These are phyloP conservation scores for Hafferia zeledoni DNA, from an alignment of 2,797 vertebrate species.

Conservation along the genomic window DNA sequence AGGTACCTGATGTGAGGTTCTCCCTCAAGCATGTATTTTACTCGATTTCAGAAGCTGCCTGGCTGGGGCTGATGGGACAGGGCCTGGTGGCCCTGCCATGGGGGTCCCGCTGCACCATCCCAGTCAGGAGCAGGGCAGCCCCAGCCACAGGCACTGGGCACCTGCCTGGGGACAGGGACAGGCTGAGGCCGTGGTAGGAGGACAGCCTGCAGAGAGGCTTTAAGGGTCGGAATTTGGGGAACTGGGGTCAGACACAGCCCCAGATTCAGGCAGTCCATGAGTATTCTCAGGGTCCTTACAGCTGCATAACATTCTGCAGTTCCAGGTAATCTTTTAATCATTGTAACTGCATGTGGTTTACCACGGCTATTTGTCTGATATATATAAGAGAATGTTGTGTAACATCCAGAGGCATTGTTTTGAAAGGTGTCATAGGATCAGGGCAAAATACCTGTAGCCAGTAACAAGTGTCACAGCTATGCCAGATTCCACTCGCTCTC, in stretches of 20 bases:
- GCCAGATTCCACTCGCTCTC: not conserved
- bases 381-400: not conserved
- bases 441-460: not conserved
- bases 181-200: fast-evolving
- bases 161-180: fast-evolving
- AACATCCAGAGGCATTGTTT: not conserved
- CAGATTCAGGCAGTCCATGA: fast-evolving
- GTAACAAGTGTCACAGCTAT: not conserved
- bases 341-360: not conserved
- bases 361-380: not conserved
- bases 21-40: not conserved
- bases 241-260: not conserved
- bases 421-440: not conserved
- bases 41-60: fast-evolving
- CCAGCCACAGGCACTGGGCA: fast-evolving
- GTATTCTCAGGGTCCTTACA: not conserved
- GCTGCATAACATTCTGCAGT: not conserved
- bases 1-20: not conserved
- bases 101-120: too few species aligned
- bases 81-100: fast-evolving
- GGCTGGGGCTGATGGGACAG: not conserved
- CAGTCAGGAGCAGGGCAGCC: not conserved
- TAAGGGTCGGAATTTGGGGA: too few species aligned
- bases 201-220: not conserved
- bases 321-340: not conserved